Conservation (phyloP, 2,797 vertebrate species). For the Galago senegalensis region DNA sequence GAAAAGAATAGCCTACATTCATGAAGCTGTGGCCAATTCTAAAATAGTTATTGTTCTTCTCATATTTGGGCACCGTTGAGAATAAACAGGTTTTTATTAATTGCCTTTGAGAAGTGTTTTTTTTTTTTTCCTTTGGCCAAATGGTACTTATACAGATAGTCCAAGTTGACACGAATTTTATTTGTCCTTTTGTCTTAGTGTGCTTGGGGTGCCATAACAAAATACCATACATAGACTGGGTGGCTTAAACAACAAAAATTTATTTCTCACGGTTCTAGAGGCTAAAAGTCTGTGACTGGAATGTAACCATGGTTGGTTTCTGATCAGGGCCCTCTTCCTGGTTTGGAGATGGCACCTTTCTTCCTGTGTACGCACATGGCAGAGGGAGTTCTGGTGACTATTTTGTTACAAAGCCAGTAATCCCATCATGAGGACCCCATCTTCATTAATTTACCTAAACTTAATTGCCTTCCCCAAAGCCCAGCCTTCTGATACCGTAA, state of each 20-base stretch:
- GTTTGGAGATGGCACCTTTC: background rate
- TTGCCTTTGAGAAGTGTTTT: constrained; percentile 47
- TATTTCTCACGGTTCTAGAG: background rate
- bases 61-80: constrained; percentile 19
- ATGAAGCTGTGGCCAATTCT: background rate
- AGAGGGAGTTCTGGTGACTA: background rate
- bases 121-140: constrained; percentile 30
- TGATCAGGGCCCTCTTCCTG: background rate
- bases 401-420: background rate
- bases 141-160: constrained; percentile 22
- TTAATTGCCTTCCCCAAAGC: background rate
- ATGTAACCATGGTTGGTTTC: background rate
- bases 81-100: constrained; percentile 61
- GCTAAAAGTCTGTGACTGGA: background rate
- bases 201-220: background rate
- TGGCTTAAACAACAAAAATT: background rate
- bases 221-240: background rate
- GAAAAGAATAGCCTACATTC: constrained; percentile 14
- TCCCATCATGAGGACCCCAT: background rate
- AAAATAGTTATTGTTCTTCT: constrained; percentile 44
- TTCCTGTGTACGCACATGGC: background rate
- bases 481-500: background rate
- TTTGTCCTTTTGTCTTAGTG: constrained; percentile 57
- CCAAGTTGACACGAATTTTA: constrained; percentile 21
- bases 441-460: background rate